Percentiles rank a stretch among this genome's conserved stretches.
Evolutionary conservation across 1,140 invertebrate genomes (phyloP).

Genomic region (Galleria mellonella): DNA sequence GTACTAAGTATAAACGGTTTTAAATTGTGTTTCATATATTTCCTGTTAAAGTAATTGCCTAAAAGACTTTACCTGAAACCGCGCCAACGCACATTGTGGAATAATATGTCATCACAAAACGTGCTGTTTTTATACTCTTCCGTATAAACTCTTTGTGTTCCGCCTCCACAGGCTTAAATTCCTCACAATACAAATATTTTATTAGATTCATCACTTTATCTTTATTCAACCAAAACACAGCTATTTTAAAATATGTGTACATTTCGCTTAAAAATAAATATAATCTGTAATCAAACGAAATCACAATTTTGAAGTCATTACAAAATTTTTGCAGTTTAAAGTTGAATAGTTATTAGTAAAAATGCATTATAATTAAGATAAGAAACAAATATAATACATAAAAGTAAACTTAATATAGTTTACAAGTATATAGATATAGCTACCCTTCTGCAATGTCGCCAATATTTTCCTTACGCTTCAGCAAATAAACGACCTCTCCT

Average conservation of each 20-base stretch:
- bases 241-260: constrained; percentile 68
- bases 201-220: constrained; percentile 53
- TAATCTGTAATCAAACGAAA: constrained; percentile 37
- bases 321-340: no score
- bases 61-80: constrained; percentile 44
- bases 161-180: constrained; percentile 54
- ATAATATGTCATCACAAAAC: constrained; percentile 63
- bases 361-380: no score
- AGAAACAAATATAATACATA: constrained; percentile 1
- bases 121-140: constrained; percentile 48
- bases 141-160: constrained; percentile 54
- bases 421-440: constrained; percentile 17
- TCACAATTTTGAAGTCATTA: no score
- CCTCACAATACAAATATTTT: constrained; percentile 52
- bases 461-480: constrained; percentile 54
- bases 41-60: not conserved
- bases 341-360: no score
- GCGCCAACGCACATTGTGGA: constrained; percentile 61
- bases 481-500: constrained; percentile 62
- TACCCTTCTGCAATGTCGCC: constrained; percentile 68
- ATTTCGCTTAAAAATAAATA: constrained; percentile 70
- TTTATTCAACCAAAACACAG: constrained; percentile 63
- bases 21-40: not conserved
- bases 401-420: constrained; percentile 15
- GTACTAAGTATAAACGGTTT: no score